Evolutionary conservation across 2,797 vertebrate species (phyloP).

Genomic region (Graptemys geographica): DNA sequence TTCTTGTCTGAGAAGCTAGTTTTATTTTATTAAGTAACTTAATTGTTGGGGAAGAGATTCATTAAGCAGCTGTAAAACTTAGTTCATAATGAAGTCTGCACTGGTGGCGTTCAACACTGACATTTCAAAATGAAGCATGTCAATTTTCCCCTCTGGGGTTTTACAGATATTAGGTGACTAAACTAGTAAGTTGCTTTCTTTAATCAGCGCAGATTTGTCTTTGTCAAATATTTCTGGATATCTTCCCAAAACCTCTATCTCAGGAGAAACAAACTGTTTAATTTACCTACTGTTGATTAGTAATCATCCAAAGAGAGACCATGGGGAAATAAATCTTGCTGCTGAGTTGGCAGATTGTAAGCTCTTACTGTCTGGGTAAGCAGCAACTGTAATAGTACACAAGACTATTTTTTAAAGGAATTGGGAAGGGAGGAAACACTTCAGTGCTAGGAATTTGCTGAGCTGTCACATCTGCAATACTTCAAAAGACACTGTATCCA

Average conservation of each 20-base stretch:
- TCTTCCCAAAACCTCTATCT: conserved; percentile 29
- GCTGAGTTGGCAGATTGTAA: conserved; percentile 63
- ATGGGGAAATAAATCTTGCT: conserved; percentile 54
- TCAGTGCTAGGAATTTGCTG: conserved; percentile 40
- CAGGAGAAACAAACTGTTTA: conserved; percentile 47
- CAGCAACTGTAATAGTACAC: conserved; percentile 31
- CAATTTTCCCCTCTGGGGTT: conserved; percentile 40
- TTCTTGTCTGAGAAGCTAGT: conserved; percentile 1
- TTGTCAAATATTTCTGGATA: neutral
- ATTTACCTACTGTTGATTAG: conserved; percentile 42
- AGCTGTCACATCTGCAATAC: conserved; percentile 28
- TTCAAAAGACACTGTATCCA: conserved; percentile 20
- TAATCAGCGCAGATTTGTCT: conserved; percentile 50
- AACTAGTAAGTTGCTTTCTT: conserved; percentile 58
- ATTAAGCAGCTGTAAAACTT: conserved; percentile 28
- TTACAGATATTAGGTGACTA: conserved; percentile 39
- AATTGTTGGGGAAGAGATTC: conserved; percentile 6
- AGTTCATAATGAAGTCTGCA: conserved; percentile 33
- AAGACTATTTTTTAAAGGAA: conserved; percentile 38
- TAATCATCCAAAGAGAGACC: conserved; percentile 29
- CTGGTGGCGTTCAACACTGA: conserved; percentile 21
- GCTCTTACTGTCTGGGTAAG: conserved; percentile 11
- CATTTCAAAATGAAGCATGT: conserved; percentile 32
- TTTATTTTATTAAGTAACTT: conserved; percentile 43
- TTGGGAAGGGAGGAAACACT: conserved; percentile 11